Conservation (phyloP, 2,888 invertebrate species). For the Hydraecia micacea region DNA sequence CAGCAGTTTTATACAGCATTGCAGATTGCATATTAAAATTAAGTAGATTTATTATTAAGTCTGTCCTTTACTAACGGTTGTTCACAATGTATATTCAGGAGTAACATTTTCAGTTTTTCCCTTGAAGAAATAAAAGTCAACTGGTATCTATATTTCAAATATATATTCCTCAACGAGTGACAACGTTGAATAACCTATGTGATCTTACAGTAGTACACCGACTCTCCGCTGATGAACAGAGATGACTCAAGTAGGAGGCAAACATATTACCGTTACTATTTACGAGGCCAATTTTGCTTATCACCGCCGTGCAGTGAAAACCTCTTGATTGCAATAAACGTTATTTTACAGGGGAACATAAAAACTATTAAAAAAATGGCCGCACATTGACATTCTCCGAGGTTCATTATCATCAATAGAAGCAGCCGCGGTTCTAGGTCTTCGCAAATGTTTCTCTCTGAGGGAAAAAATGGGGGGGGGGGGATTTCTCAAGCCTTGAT, state of each 20-base stretch:
- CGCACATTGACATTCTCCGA: neutral
- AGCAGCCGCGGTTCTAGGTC: no score
- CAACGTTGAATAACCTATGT: no score
- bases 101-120: no score
- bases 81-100: neutral
- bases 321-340: neutral
- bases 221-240: neutral
- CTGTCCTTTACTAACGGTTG: neutral
- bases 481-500: no score
- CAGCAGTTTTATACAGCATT: neutral
- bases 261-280: neutral
- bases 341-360: no score
- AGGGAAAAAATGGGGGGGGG: no score
- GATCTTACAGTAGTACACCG: neutral
- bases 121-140: neutral
- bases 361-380: no score
- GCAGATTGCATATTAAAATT: neutral
- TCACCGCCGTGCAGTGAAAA: neutral
- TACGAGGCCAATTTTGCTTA: neutral
- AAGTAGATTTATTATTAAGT: neutral
- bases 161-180: neutral
- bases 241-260: neutral
- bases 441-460: no score
- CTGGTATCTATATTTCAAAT: no score
- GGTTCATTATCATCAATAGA: neutral